Base-by-base conservation (phyloP, 2,113 vertebrate genomes). In the Geococcyx californianus region DNA sequence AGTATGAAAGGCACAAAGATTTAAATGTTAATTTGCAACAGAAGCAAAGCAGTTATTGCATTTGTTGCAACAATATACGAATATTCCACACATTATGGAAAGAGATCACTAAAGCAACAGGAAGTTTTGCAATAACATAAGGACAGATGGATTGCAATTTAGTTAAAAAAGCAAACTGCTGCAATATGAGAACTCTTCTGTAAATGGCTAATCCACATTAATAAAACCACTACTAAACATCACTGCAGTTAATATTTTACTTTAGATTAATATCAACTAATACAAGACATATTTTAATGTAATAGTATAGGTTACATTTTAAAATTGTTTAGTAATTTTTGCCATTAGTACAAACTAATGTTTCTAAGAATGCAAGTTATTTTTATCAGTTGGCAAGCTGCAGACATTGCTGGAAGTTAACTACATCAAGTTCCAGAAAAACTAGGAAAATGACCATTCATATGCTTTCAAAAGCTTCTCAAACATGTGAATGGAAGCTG, bases 321-420 rank as follows among this genome's bases (percentile, higher is more conserved):
- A 77, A 73, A 85, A 80, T 7, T 56, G 28, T 82, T 95, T 42
- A 59, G 90, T 74, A 12, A 55, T 83, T 93, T 91, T 44, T 82
- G 33, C 38, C 62, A 70, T 77, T 55, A 38, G 63, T 77, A 91
- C 63, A 74, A 85, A 12, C 51, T 78, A 42, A 52, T 40, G 79
- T 74, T 93, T 95, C 90, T 90, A 95, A 55, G 91, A 94, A 96
- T 75, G 75, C 67, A 90, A 91, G 82, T 83, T 44, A 95, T 92
- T 95, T 96, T 95, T 95, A 93, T 60, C 45, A 95, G 67, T 74
- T 84, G 93, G 75, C 36, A 70, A 95, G 82, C 70, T 90, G 82
- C 91, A 91, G 67, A 62, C n/a, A 62, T 19, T 69, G 55, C 63
- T 91, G 82, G 47, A 94, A 82, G 36, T 82, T 56, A 92, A 94